These are phyloP conservation scores for Darevskia mixta DNA, from an alignment of 2,797 vertebrate species.

Conservation along the genomic window DNA sequence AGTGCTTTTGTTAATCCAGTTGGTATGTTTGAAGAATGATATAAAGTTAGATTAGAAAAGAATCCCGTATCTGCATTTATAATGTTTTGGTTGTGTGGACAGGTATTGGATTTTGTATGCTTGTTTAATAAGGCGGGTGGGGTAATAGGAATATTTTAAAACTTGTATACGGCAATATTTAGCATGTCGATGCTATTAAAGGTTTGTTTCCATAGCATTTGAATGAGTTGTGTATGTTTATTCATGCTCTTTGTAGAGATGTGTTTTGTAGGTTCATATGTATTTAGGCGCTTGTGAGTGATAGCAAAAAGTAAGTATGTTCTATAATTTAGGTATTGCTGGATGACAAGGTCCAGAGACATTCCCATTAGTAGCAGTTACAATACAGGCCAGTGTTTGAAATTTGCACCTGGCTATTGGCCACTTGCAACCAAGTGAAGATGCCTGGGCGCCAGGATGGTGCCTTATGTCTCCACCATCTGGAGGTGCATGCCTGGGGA, in stretches of 20 bases:
- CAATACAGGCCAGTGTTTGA: too few relatives aligned
- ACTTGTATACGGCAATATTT: neutral
- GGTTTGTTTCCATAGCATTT: neutral
- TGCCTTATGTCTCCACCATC: too few relatives aligned
- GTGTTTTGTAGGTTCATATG: neutral
- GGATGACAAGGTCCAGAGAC: neutral
- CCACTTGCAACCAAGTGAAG: too few relatives aligned
- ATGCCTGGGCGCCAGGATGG: too few relatives aligned
- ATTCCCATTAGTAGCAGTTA: neutral
- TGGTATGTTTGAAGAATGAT: neutral
- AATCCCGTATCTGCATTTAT: neutral
- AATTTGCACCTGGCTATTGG: too few relatives aligned
- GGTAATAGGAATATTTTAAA: neutral
- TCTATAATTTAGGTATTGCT: neutral
- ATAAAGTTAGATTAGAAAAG: neutral
- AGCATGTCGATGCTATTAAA: neutral
- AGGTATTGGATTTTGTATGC: neutral
- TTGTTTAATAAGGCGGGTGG: neutral
- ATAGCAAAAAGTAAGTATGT: neutral
- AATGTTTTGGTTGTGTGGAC: neutral
- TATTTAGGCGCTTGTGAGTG: neutral
- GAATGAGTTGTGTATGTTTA: neutral
- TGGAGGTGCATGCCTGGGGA: too few relatives aligned
- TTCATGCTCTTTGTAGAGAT: neutral
- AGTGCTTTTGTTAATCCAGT: neutral